Evolutionary conservation across 2,797 vertebrate genomes (phyloP).

Genomic region (Melanitta fusca): DNA sequence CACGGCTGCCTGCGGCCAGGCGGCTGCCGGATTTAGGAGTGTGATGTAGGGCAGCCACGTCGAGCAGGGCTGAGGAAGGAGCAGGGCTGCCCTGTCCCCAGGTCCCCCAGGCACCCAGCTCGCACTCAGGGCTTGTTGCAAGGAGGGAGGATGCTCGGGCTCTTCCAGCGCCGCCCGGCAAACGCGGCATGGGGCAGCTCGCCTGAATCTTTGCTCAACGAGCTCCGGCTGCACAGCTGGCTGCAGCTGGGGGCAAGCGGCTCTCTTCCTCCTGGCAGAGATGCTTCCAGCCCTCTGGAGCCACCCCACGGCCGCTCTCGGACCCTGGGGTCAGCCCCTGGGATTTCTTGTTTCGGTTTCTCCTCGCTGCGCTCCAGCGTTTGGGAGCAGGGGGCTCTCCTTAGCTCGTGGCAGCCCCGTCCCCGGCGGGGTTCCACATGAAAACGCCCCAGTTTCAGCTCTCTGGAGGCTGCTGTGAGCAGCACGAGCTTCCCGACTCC

Average conservation of each 20-base stretch:
- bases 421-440: not conserved
- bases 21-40: not conserved
- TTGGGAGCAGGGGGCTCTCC: not conserved
- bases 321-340: not conserved
- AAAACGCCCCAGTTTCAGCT: fast-evolving
- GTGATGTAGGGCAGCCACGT: not conserved
- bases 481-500: fast-evolving
- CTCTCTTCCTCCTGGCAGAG: not conserved
- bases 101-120: not conserved
- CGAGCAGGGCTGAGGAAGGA: not conserved
- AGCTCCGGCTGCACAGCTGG: not conserved
- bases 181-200: not conserved
- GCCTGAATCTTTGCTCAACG: not conserved
- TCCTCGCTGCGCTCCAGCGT: not conserved
- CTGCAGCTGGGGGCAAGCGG: not conserved
- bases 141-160: not conserved
- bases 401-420: not conserved
- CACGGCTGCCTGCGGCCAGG: not conserved
- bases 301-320: fast-evolving
- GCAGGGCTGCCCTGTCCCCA: not conserved
- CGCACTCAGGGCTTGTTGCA: not conserved
- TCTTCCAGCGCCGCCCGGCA: not conserved
- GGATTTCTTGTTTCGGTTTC: not conserved
- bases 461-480: not conserved
- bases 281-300: not conserved